These are phyloP conservation scores for Xylocampa areola DNA, from an alignment of 2,888 invertebrate genomes.

Conservation along the genomic window DNA sequence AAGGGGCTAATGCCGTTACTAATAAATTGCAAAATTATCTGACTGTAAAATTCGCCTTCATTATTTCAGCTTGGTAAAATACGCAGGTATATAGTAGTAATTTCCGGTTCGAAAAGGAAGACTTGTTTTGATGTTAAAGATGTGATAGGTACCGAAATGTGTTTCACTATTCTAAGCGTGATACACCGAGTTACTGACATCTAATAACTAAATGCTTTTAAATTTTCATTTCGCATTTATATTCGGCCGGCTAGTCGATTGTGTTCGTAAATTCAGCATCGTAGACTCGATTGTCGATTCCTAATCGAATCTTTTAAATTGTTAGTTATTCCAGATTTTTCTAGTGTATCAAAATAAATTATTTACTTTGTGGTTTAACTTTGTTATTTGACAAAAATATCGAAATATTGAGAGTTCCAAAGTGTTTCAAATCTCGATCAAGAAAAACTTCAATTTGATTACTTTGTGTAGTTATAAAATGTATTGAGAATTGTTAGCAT, in stretches of 20 bases:
- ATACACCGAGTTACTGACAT: constrained; percentile 12
- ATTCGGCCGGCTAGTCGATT: constrained; percentile 22
- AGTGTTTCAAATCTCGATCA: constrained; percentile 24
- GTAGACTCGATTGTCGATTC: constrained; percentile 29
- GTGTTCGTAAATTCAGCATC: constrained; percentile 6
- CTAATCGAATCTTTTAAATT: constrained; percentile 10
- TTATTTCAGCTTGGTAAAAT: too few species aligned
- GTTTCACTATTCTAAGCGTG: constrained; percentile 31
- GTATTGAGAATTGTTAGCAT: constrained; percentile 66
- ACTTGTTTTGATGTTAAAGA: constrained; percentile 11
- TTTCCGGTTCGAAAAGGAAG: constrained; percentile 6
- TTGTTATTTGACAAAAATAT: constrained; percentile 26
- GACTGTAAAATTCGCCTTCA: too few species aligned
- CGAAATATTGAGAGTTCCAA: constrained; percentile 14
- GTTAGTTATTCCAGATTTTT: constrained; percentile 17
- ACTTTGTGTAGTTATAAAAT: constrained; percentile 47
- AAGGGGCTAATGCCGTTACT: too few species aligned
- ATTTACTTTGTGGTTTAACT: constrained; percentile 14
- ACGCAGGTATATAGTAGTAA: too few species aligned
- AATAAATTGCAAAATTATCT: too few species aligned
- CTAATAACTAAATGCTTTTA: background rate
- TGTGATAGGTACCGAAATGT: constrained; percentile 23
- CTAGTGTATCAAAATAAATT: constrained; percentile 16
- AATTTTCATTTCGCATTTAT: constrained; percentile 29
- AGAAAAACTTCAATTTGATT: constrained; percentile 44